These are phyloP conservation scores for Sycophaga agraensis DNA, from an alignment of 1,140 invertebrate genomes.

Conservation along the genomic window DNA sequence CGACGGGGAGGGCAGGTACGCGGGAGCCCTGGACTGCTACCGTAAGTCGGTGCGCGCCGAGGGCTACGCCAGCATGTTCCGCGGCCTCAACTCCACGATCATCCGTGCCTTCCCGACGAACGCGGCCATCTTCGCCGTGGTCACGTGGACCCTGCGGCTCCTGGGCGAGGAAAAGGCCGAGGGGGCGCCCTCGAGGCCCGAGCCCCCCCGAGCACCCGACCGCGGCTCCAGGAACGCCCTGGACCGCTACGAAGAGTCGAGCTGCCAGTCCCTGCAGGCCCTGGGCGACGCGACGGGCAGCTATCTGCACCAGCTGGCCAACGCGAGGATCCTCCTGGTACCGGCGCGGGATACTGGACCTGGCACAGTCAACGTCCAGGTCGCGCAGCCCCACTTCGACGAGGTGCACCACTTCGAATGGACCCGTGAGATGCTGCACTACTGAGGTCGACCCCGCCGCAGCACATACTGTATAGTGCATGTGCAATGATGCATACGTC, in stretches of 20 bases:
- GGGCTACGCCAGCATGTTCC: slow-evolving; percentile 67
- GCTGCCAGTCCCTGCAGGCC: neutral
- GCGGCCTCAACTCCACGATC: slow-evolving; percentile 75
- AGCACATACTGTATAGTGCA: too few species aligned
- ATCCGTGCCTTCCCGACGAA: slow-evolving; percentile 90
- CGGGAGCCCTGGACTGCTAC: slow-evolving; percentile 72
- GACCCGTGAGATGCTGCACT: slow-evolving; percentile 14
- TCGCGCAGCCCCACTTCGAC: neutral
- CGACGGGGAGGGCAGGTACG: slow-evolving; percentile 65
- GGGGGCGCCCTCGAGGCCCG: neutral
- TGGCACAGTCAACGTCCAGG: too few species aligned
- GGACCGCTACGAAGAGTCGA: neutral
- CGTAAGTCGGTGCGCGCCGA: slow-evolving; percentile 67
- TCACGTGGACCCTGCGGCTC: slow-evolving; percentile 70
- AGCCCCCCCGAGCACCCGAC: too few species aligned
- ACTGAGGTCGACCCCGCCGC: neutral
- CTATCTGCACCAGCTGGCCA: neutral
- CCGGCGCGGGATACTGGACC: neutral
- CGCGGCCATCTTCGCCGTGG: slow-evolving; percentile 84
- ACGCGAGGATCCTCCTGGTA: neutral
- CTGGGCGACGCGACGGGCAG: neutral
- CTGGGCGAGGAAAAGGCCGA: slow-evolving; percentile 24
- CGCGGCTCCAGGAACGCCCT: neutral
- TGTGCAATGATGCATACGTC: too few species aligned
- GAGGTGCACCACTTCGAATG: slow-evolving; percentile 17